phyloP scores from a whole-genome alignment of 2,888 invertebrate species.

The Agonopterix heracliana region DNA sequence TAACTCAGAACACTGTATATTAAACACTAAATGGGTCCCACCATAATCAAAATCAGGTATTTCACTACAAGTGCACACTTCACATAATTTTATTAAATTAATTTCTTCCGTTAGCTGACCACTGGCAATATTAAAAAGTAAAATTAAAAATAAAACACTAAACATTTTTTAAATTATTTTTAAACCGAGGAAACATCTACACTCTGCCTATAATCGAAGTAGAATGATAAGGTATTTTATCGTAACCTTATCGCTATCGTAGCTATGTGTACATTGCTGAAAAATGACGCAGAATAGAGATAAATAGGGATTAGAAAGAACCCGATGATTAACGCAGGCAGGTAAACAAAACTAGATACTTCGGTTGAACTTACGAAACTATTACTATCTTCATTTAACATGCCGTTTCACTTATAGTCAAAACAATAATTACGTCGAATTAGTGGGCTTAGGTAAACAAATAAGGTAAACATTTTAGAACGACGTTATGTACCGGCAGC shows the following conservation, averaged over 20 bases:
- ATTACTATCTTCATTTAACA: too few relatives aligned
- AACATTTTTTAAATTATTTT: constrained; percentile 41
- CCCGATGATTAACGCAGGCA: constrained; percentile 1
- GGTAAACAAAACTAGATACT: not conserved
- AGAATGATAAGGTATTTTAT: constrained; percentile 64
- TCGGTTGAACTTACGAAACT: not conserved
- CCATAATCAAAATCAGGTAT: constrained; percentile 56
- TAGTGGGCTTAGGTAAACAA: too few relatives aligned
- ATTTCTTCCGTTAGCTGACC: constrained; percentile 33
- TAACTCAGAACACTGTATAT: constrained; percentile 63
- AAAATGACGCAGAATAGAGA: constrained; percentile 45
- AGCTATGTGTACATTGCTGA: constrained; percentile 55
- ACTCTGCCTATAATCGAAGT: constrained; percentile 46
- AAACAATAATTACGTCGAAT: too few relatives aligned
- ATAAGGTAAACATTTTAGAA: too few relatives aligned
- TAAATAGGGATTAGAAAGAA: constrained; percentile 9
- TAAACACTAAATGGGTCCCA: constrained; percentile 56
- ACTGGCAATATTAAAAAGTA: constrained; percentile 34
- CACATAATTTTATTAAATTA: constrained; percentile 50
- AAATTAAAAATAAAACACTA: constrained; percentile 42
- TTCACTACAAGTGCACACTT: constrained; percentile 67
- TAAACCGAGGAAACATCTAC: constrained; percentile 31
- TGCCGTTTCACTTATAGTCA: too few relatives aligned
- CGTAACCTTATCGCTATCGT: constrained; percentile 54
- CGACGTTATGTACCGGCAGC: too few relatives aligned